A percentile compares a stretch with the other conserved stretches of the same genome.
phyloP scores from a whole-genome alignment of 2,113 vertebrate genomes.

The Scolopax mira region DNA sequence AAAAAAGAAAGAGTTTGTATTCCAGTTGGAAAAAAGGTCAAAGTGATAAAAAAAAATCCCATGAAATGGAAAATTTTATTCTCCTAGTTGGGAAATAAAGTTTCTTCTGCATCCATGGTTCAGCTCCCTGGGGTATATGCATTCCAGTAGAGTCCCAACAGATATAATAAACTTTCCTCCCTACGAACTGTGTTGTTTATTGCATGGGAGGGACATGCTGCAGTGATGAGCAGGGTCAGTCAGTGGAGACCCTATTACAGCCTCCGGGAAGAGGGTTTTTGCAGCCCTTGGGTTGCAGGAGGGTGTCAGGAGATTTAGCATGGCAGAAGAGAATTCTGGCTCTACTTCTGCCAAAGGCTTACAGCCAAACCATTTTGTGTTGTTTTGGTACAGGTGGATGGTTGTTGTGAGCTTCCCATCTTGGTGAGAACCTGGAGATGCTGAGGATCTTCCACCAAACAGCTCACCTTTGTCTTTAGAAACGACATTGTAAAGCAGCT shows the following conservation, averaged over 20 bases:
- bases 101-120: neutral
- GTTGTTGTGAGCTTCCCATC: neutral
- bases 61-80: neutral
- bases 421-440: neutral
- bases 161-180: neutral
- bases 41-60: neutral
- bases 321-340: neutral
- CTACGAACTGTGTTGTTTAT: neutral
- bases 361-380: neutral
- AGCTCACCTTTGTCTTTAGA: neutral
- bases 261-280: neutral
- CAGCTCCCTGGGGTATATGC: neutral
- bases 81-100: neutral
- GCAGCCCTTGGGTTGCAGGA: neutral
- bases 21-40: neutral
- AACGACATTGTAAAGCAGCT: neutral
- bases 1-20: neutral
- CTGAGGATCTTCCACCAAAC: neutral
- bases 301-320: neutral
- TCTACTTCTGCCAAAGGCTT: neutral
- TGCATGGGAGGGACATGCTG: neutral
- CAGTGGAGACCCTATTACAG: neutral
- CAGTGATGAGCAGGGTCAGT: neutral
- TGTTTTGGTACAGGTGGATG: neutral
- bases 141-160: neutral